These are phyloP conservation scores for Heloderma charlesbogerti DNA, from an alignment of 2,113 vertebrate species.

Conservation along the genomic window DNA sequence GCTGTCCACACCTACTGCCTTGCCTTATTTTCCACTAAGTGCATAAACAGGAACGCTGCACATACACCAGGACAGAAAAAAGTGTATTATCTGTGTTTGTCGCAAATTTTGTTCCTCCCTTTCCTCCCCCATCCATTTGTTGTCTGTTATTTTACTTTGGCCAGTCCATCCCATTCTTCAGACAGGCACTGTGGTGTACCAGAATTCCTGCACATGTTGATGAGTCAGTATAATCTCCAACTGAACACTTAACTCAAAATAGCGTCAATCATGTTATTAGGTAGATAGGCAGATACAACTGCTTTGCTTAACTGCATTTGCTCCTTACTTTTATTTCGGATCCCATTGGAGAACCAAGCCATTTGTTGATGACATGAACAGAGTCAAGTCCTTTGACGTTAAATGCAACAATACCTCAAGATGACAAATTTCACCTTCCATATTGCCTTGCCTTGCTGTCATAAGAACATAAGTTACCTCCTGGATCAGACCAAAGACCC, in stretches of 20 bases:
- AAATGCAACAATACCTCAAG: not conserved
- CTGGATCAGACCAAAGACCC: not conserved
- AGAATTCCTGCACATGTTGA: constrained; percentile 38
- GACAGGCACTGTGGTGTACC: not conserved
- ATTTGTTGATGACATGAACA: not conserved
- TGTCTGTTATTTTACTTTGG: not conserved
- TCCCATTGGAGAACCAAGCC: not conserved
- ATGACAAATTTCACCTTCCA: not conserved
- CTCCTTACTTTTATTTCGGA: not conserved
- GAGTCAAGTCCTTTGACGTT: not conserved
- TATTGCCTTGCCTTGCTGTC: not conserved
- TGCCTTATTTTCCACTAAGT: not conserved
- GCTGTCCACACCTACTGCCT: not conserved
- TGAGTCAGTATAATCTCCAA: not conserved
- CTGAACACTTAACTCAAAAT: not conserved
- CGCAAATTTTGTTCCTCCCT: constrained; percentile 29
- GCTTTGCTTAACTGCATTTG: not conserved
- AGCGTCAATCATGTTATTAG: not conserved
- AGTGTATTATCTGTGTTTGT: not conserved
- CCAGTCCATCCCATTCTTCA: constrained; percentile 7
- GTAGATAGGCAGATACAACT: not conserved
- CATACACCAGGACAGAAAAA: not conserved
- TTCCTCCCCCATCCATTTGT: not conserved
- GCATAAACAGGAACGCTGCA: not conserved
- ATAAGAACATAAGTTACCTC: not conserved